Evolutionary conservation across 2,888 invertebrate genomes (phyloP), one percentile per base, ranked within the genome.

Genomic region (Erebia palarica): DNA sequence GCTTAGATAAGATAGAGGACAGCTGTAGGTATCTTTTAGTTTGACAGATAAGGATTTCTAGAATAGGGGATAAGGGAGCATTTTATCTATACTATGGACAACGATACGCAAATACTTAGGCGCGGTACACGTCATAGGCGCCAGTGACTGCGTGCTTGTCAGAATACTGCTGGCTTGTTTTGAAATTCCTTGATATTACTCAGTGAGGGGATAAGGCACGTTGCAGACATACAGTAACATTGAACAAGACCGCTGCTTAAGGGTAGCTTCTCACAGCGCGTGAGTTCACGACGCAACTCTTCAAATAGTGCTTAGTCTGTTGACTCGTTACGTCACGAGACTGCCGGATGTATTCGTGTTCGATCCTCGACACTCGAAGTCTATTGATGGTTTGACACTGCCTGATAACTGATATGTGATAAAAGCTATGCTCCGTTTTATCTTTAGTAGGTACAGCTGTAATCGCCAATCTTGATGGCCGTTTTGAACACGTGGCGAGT

Each of bases 171-270:
- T 75, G 76, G 76, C 78, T 78, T 74, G 80, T 75, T 79, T 79
- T 75, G 78, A 77, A 79, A 83, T 83, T 80, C 82, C 76, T 76
- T 71, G 74, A 76, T 80, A 82, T 83, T 82, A 82, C 80, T 82
- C 82, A 83, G 77, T 72, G 75, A 75, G 75, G 75, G 79, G 80
- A 83, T 82, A 81, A 80, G 77, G 79, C 81, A 82, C 80, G 80
- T 78, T 75, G 74, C 65, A 67, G 74, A 76, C 70, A 71, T 65
- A 73, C 73, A 71, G 61, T 73, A 69, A 71, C 67, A 60, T 66
- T 75, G 69, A 68, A 67, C 65, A 71, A 71, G 49, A 58, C 73
- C 59, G 68, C 61, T 49, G 59, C 9, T 16, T 61, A 4, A 49
- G 13, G 21, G 21, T 49, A 21, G 21, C 49, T 44, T 44, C 18